Evolutionary conservation across 2,113 vertebrate genomes (phyloP).

Genomic region (Hemiscyllium ocellatum): DNA sequence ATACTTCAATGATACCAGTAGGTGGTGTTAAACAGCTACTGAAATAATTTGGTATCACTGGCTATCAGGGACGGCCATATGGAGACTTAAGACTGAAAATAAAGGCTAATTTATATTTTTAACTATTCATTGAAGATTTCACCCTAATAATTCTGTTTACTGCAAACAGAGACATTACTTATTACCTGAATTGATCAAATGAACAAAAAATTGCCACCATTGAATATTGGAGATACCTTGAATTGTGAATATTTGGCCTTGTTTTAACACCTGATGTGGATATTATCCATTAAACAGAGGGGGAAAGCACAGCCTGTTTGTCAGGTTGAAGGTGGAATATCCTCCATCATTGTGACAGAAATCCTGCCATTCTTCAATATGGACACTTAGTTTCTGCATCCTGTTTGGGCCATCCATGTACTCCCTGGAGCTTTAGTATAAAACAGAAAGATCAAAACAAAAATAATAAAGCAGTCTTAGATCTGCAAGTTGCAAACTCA

Average conservation of each 20-base stretch:
- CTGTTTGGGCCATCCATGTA: neutral
- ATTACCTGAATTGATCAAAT: neutral
- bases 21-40: slow-evolving; percentile 30
- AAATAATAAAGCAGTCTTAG: neutral
- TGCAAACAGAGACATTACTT: neutral
- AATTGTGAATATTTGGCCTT: neutral
- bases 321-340: neutral
- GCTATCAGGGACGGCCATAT: neutral
- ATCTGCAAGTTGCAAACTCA: neutral
- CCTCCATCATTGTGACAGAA: neutral
- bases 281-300: neutral
- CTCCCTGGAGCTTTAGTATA: neutral
- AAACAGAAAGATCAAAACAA: neutral
- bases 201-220: neutral
- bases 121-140: neutral
- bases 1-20: slow-evolving; percentile 19
- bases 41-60: neutral
- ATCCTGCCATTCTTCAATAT: neutral
- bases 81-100: neutral
- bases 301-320: neutral
- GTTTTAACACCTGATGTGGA: neutral
- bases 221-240: neutral
- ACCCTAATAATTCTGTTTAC: neutral
- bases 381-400: neutral
- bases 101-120: neutral